Conservation (phyloP, 2,113 vertebrate genomes). For the Maccullochella peelii region DNA sequence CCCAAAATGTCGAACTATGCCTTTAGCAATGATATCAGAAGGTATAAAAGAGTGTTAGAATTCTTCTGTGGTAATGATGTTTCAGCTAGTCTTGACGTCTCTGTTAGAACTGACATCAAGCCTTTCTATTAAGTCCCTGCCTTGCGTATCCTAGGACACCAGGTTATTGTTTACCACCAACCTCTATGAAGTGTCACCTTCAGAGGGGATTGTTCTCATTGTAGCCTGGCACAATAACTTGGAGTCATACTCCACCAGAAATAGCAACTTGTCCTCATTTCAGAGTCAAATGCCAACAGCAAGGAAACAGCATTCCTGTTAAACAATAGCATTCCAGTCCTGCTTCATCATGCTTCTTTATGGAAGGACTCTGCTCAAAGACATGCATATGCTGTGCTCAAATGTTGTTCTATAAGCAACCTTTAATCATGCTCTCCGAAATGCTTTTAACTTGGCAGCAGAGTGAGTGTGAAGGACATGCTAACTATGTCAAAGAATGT, state of each 20-base stretch:
- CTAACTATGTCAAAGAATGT: conserved; percentile 61
- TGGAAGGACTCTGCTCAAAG: conserved; percentile 37
- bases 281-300: conserved; percentile 53
- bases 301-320: conserved; percentile 54
- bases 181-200: conserved; percentile 49
- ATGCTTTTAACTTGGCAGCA: conserved; percentile 64
- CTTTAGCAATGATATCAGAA: background rate
- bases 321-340: conserved; percentile 74
- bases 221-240: conserved; percentile 34
- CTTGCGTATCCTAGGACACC: conserved; percentile 1
- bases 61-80: background rate
- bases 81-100: background rate
- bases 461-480: conserved; percentile 66
- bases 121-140: background rate
- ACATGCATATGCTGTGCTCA: conserved; percentile 25
- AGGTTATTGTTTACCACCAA: conserved; percentile 55
- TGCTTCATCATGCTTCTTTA: conserved; percentile 59
- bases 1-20: background rate
- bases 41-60: background rate
- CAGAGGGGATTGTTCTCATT: conserved; percentile 39
- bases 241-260: conserved; percentile 49
- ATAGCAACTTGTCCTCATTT: conserved; percentile 60
- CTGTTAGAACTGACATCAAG: background rate
- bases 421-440: conserved; percentile 65
- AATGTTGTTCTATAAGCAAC: conserved; percentile 43